Percentiles rank a stretch among this genome's conserved stretches.
phyloP scores from a whole-genome alignment of 1,140 invertebrate species.

The Bombus confusus region DNA sequence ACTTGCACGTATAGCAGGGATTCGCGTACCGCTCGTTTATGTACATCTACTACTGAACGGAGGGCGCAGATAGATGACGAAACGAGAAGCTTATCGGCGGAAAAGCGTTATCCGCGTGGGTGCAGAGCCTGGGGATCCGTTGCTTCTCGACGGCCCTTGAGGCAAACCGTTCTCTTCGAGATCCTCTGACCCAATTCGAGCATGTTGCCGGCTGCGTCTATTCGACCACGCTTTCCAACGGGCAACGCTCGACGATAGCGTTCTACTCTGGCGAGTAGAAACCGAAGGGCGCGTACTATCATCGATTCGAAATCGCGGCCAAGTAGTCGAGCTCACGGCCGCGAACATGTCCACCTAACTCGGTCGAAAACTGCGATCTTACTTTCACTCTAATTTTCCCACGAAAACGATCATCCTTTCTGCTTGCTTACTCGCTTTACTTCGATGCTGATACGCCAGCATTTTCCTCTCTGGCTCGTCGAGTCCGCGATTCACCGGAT shows the following conservation, averaged over 20 bases:
- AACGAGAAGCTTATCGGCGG: constrained; percentile 53
- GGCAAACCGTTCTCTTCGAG: constrained; percentile 20
- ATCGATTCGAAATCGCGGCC: constrained; percentile 2
- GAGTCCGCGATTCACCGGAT: too few relatives aligned
- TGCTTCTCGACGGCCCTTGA: constrained; percentile 11
- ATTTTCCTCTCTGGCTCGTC: background rate
- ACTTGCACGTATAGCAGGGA: background rate
- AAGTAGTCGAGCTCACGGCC: background rate
- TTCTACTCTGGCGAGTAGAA: background rate
- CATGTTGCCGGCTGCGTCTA: background rate
- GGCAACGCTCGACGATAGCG: constrained; percentile 4
- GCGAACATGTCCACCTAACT: background rate
- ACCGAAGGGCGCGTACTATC: constrained; percentile 5
- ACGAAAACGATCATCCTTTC: background rate
- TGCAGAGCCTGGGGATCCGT: background rate
- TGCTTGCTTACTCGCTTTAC: background rate
- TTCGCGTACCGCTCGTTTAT: background rate
- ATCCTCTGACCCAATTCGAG: constrained; percentile 23
- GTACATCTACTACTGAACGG: background rate
- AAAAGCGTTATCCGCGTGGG: constrained; percentile 33
- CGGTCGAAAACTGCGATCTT: background rate
- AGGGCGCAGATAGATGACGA: constrained; percentile 33
- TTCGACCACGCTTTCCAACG: constrained; percentile 2
- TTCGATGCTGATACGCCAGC: background rate
- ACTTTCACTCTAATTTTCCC: background rate